Evolutionary conservation across 2,113 vertebrate species (phyloP).

Genomic region (Burhinus bistriatus): DNA sequence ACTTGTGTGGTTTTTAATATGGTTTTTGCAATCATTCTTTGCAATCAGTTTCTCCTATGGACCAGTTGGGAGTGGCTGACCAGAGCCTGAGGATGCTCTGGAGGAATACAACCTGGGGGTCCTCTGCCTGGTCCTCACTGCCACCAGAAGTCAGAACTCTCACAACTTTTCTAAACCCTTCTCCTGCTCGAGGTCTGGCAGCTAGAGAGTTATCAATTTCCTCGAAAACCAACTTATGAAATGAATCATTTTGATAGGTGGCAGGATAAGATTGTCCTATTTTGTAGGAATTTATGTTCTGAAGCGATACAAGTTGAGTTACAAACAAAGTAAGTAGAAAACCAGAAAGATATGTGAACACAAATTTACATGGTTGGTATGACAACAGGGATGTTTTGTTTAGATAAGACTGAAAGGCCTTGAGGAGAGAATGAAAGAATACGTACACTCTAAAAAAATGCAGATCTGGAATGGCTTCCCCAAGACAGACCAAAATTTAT

Average conservation of each 20-base stretch:
- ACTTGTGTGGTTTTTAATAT: not conserved
- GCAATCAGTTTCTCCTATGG: not conserved
- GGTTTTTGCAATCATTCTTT: not conserved
- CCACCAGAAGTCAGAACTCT: not conserved
- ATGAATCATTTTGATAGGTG: not conserved
- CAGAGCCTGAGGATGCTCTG: not conserved
- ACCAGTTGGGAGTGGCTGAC: not conserved
- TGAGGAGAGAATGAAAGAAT: conserved; percentile 14
- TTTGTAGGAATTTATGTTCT: conserved; percentile 17
- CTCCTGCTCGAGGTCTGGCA: not conserved
- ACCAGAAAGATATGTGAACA: not conserved
- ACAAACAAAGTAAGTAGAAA: not conserved
- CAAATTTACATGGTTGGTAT: conserved; percentile 49
- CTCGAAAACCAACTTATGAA: not conserved
- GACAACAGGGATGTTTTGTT: conserved; percentile 61
- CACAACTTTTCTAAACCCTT: not conserved
- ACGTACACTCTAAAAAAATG: not conserved
- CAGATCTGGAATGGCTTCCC: conserved; percentile 4
- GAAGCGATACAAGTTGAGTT: not conserved
- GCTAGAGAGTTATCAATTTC: not conserved
- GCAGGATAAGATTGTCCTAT: not conserved
- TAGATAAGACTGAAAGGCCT: conserved; percentile 55
- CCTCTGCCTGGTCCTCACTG: not conserved
- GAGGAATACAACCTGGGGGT: not conserved
- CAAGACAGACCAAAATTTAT: not conserved